These are phyloP conservation scores for Cydia splendana DNA, from an alignment of 1,140 invertebrate genomes.

Conservation along the genomic window DNA sequence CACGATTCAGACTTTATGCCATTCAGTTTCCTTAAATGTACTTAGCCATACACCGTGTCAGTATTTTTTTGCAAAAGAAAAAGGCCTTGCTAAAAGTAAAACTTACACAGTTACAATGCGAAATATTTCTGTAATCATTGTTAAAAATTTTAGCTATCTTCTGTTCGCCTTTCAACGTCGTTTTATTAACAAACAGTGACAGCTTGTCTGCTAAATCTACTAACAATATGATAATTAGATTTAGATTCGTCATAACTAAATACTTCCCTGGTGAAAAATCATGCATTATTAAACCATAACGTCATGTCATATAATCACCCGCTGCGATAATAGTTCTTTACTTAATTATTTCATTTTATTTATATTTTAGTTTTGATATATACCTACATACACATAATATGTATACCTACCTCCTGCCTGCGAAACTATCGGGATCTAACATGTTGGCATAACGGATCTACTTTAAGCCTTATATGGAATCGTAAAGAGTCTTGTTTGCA, in stretches of 20 bases:
- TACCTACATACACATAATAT: conserved; percentile 63
- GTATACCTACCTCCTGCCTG: conserved; percentile 59
- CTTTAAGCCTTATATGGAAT: conserved; percentile 57
- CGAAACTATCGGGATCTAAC: conserved; percentile 67
- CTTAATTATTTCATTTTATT: conserved; percentile 55
- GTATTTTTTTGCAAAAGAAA: too few species aligned
- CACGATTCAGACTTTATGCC: too few species aligned
- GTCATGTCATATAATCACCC: conserved; percentile 40
- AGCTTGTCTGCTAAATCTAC: not conserved
- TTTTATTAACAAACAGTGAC: not conserved
- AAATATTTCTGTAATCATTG: too few species aligned
- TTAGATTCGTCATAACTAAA: not conserved
- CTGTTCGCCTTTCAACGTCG: too few species aligned
- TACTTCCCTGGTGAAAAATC: not conserved
- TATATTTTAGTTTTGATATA: conserved; percentile 55
- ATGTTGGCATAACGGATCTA: conserved; percentile 44
- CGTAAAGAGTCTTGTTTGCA: conserved; percentile 65
- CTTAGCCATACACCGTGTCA: too few species aligned
- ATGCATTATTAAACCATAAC: conserved; percentile 16
- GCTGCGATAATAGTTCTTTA: conserved; percentile 51
- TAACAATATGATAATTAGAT: not conserved
- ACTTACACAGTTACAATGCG: too few species aligned
- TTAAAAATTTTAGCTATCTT: too few species aligned
- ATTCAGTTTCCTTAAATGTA: too few species aligned
- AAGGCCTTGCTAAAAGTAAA: too few species aligned